Percentiles rank a stretch among this genome's conserved stretches.
Evolutionary conservation across 2,113 vertebrate species (phyloP).

Genomic region (Actinemys pallida): DNA sequence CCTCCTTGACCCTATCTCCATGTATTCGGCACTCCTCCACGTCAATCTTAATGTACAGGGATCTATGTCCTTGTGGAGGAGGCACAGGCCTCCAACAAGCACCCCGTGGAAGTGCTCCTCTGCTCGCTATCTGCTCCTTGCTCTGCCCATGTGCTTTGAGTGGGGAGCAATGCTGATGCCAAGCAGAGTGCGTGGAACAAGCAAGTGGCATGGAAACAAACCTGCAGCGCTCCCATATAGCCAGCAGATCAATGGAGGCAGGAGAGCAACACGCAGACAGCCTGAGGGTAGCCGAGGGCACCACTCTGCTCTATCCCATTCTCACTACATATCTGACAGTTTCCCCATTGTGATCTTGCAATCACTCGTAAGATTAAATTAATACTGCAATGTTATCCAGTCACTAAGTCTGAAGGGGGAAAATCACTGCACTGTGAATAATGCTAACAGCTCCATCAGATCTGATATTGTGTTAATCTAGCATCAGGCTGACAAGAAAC

Average conservation of each 20-base stretch:
- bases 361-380: background rate
- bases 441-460: constrained; percentile 7
- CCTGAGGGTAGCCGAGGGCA: background rate
- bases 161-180: background rate
- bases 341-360: background rate
- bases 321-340: background rate
- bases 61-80: background rate
- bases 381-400: constrained; percentile 29
- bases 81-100: background rate
- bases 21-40: background rate
- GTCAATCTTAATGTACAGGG: background rate
- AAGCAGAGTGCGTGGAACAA: background rate
- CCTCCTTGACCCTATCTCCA: background rate
- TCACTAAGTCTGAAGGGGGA: constrained; percentile 13
- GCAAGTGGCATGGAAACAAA: background rate
- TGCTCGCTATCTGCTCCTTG: background rate
- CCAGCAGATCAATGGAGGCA: background rate
- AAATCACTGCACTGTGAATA: background rate
- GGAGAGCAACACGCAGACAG: background rate
- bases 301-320: background rate
- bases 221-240: background rate
- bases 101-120: background rate
- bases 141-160: background rate
- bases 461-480: constrained; percentile 50
- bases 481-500: background rate